A percentile compares a stretch with the other conserved stretches of the same genome.
phyloP scores from a whole-genome alignment of 2,888 invertebrate species.

The Rhagonycha lutea region DNA sequence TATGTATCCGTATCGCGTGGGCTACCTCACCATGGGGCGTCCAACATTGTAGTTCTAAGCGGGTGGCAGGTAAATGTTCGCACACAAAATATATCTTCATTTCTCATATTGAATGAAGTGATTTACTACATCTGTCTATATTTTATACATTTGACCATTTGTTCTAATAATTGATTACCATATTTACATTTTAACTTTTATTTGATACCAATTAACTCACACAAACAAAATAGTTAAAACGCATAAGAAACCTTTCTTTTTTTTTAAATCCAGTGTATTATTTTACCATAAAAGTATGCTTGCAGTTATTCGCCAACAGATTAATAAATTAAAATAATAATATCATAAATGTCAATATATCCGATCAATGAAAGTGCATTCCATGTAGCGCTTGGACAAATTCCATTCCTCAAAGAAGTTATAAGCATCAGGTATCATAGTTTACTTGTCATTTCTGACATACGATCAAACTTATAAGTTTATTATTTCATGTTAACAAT shows the following conservation, averaged over 20 bases:
- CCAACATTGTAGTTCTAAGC: conserved; percentile 34
- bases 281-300: background rate
- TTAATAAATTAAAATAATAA: conserved; percentile 28
- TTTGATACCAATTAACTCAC: background rate
- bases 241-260: background rate
- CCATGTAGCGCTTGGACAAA: conserved; percentile 50
- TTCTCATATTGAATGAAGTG: conserved; percentile 32
- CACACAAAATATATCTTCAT: conserved; percentile 46
- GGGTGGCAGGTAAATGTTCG: conserved; percentile 47
- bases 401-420: conserved; percentile 46
- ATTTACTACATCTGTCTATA: conserved; percentile 29
- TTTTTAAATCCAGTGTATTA: background rate
- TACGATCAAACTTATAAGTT: conserved; percentile 26
- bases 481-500: conserved; percentile 13
- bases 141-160: conserved; percentile 23
- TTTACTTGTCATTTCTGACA: conserved; percentile 42
- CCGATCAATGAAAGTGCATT: conserved; percentile 50
- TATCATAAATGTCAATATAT: conserved; percentile 32
- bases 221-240: background rate
- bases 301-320: background rate
- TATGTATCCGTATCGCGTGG: conserved; percentile 47
- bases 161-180: conserved; percentile 19
- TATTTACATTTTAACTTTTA: conserved; percentile 1
- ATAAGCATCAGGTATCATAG: conserved; percentile 50
- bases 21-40: conserved; percentile 39